Conservation (phyloP, 2,888 invertebrate species). For the Lottia scabra region DNA sequence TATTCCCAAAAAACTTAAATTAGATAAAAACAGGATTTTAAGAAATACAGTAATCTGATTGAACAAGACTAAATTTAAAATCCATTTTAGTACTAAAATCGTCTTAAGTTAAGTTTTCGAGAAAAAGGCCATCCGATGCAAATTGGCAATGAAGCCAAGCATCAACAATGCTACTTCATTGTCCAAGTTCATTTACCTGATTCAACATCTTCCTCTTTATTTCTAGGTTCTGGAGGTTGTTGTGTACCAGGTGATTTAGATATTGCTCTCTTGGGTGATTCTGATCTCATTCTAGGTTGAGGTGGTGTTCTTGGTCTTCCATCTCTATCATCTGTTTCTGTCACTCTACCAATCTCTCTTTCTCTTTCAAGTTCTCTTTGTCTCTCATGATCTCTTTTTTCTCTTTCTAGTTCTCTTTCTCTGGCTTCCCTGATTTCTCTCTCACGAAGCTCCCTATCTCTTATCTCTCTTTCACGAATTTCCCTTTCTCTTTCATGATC, state of each 20-base stretch:
- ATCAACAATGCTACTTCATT: no score
- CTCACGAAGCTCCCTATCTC: constrained; percentile 1
- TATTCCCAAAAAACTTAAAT: no score
- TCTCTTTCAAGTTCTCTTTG: not conserved
- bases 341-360: constrained; percentile 11
- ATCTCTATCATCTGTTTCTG: constrained; percentile 19
- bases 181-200: constrained; percentile 24
- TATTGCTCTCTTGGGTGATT: constrained; percentile 36
- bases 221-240: constrained; percentile 41
- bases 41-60: no score
- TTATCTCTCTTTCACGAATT: constrained; percentile 13
- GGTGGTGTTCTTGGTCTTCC: constrained; percentile 27
- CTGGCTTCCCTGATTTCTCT: not conserved
- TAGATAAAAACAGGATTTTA: no score
- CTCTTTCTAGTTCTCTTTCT: not conserved
- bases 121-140: no score
- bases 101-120: no score
- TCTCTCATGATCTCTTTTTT: constrained; percentile 16
- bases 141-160: no score
- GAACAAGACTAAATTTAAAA: no score
- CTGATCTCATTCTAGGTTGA: constrained; percentile 31
- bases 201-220: constrained; percentile 35
- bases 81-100: no score
- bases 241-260: constrained; percentile 34
- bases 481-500: constrained; percentile 20